Evolutionary conservation across 1,140 invertebrate species (phyloP).

Genomic region (Monochamus saltuarius): DNA sequence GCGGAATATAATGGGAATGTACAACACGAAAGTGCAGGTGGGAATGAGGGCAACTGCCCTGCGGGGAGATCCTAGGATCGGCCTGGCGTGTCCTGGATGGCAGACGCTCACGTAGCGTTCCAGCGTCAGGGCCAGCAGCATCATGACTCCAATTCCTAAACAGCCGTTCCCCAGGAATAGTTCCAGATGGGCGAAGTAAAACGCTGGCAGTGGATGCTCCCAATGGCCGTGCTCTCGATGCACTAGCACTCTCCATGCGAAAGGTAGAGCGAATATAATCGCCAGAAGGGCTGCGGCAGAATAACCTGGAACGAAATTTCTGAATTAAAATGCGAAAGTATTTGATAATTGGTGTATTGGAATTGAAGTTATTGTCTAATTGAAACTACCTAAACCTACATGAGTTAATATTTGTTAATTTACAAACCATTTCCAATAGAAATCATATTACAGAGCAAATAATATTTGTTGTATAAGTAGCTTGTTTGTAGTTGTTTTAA

Average conservation of each 20-base stretch:
- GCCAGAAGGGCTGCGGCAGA: constrained; percentile 70
- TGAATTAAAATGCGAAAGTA: background rate
- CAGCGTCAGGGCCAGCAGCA: constrained; percentile 75
- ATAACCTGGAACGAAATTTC: constrained; percentile 58
- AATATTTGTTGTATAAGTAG: no score
- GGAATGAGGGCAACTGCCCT: constrained; percentile 64
- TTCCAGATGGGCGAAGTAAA: constrained; percentile 73
- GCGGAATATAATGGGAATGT: constrained; percentile 65
- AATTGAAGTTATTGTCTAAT: no score
- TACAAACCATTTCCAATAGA: no score
- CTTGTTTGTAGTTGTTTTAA: no score
- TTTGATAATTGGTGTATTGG: no score
- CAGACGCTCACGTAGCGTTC: constrained; percentile 82
- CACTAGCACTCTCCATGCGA: constrained; percentile 67
- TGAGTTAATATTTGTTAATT: no score
- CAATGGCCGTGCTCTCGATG: constrained; percentile 66
- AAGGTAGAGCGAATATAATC: constrained; percentile 71
- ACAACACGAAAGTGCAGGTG: constrained; percentile 63
- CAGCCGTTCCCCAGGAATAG: constrained; percentile 74
- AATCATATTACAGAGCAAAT: no score
- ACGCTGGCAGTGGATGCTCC: constrained; percentile 63
- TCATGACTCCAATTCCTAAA: constrained; percentile 73
- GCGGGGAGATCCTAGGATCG: constrained; percentile 60
- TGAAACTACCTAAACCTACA: no score
- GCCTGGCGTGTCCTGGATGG: constrained; percentile 66